Conservation (phyloP, 2,797 vertebrate species). For the Enteromius fasciolatus region DNA sequence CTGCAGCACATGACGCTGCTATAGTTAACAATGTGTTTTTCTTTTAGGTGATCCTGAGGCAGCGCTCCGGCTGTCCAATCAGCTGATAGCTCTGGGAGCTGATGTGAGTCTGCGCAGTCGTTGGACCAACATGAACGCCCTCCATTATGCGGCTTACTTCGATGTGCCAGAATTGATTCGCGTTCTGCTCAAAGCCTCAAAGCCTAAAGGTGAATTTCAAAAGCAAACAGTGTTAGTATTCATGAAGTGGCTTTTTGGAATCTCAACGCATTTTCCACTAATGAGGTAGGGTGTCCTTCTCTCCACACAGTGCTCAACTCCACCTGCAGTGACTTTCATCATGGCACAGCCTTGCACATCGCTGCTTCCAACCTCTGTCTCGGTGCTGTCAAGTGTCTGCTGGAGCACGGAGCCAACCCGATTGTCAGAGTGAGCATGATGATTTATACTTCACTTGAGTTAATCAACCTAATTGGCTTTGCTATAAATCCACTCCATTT, state of each 20-base stretch:
- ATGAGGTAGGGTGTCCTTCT: neutral
- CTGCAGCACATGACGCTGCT: neutral
- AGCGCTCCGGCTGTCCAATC: conserved; percentile 84
- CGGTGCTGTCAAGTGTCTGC: conserved; percentile 88
- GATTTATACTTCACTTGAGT: neutral
- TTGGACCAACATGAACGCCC: conserved; percentile 95
- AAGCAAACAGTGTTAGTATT: neutral
- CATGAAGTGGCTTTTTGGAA: neutral
- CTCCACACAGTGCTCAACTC: conserved; percentile 86
- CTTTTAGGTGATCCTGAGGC: conserved; percentile 85
- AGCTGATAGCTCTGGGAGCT: conserved; percentile 85
- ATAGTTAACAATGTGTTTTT: conserved; percentile 21
- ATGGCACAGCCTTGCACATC: conserved; percentile 92
- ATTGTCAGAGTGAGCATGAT: conserved; percentile 78
- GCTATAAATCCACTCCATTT: neutral
- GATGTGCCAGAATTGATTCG: conserved; percentile 90
- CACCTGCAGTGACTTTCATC: conserved; percentile 90
- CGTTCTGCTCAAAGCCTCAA: conserved; percentile 83
- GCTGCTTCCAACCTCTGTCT: conserved; percentile 93
- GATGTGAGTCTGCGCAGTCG: conserved; percentile 89
- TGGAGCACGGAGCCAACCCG: conserved; percentile 91
- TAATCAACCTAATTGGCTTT: conserved; percentile 4
- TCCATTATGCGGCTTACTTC: conserved; percentile 92
- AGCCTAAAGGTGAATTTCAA: conserved; percentile 79
- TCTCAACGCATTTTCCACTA: neutral